A percentile compares a stretch with the other conserved stretches of the same genome.
phyloP scores from a whole-genome alignment of 2,113 vertebrate species.

The Ptilonorhynchus violaceus region DNA sequence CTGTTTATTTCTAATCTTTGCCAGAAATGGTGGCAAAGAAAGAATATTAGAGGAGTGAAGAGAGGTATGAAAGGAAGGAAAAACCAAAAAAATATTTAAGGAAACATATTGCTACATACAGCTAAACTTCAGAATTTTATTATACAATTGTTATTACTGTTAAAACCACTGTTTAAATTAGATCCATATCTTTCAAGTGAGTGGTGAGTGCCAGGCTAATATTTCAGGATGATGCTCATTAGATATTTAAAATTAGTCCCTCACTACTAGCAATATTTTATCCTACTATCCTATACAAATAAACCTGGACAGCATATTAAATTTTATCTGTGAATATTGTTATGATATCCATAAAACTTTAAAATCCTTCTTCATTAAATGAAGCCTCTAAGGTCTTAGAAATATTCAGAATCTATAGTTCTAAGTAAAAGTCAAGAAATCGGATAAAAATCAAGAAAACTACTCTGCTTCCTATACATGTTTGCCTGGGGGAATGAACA shows the following conservation, averaged over 20 bases:
- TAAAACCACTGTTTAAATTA: background rate
- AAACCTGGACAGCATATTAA: background rate
- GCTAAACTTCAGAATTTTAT: background rate
- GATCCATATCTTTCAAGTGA: background rate
- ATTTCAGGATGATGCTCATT: background rate
- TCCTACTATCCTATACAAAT: background rate
- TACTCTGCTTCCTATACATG: background rate
- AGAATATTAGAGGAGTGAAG: background rate
- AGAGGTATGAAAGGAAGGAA: background rate
- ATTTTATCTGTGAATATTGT: background rate
- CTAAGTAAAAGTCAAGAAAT: constrained; percentile 30
- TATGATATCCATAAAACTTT: constrained; percentile 20
- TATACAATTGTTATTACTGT: background rate
- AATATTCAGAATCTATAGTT: constrained; percentile 33
- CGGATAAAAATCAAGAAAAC: constrained; percentile 44
- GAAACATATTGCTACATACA: background rate
- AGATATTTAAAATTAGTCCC: background rate
- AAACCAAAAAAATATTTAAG: background rate
- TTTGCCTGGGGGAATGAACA: background rate
- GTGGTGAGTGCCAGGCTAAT: background rate
- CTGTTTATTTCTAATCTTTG: background rate
- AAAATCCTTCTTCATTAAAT: background rate
- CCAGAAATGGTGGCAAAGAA: background rate
- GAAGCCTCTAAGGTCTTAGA: background rate
- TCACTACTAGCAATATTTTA: background rate